Base-by-base conservation (phyloP, 1,140 invertebrate species). In the Atta colombica region DNA sequence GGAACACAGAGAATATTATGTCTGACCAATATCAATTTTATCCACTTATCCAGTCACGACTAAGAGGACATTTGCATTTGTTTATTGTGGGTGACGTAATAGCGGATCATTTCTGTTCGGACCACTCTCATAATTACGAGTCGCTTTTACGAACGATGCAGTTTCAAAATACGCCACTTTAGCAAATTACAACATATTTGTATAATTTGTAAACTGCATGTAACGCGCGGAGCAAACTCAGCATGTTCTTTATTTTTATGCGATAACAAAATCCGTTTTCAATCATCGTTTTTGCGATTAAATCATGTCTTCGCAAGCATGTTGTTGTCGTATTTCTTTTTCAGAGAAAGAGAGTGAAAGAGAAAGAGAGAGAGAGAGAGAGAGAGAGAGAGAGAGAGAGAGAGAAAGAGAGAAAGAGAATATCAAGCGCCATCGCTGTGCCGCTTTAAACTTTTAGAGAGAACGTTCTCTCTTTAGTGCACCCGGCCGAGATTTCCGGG, bases 401-500 rank as follows among this genome's bases (percentile, higher is more conserved):
- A 25, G 16, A 58, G 12, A 31, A 6, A 31, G 31, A 31, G 31
- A 31, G 31, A 31, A 14, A 35, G 14, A 39, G 35, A 61, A 84
- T 74, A 84, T 75, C 16, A 58, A 74, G 51, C 3, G 55, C 25
- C 25, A n/a, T 1, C 21, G 18, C 16, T 31, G 25, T 35, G 58
- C 18, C 51, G 66, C 25, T 65, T 81, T 68, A 75, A 60, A 60
- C 71, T 63, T 80, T 87, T 31, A 49, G 51, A 25, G 45, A 10
- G 35, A 53, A 53, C 14, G 63, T 18, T 63, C 28, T 61, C 31
- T 65, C 85, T 84, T 87, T 82, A 72, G 58, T 45, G 31, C 49
- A 16, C 21, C 18, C 16, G n/a, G 45, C 53, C 45, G 51, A 85
- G 87, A 86, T 89, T 89, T 82, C 58, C 55, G 14, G 66, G 53